phyloP scores from a whole-genome alignment of 2,888 invertebrate species.

The Bugulina stolonifera region DNA sequence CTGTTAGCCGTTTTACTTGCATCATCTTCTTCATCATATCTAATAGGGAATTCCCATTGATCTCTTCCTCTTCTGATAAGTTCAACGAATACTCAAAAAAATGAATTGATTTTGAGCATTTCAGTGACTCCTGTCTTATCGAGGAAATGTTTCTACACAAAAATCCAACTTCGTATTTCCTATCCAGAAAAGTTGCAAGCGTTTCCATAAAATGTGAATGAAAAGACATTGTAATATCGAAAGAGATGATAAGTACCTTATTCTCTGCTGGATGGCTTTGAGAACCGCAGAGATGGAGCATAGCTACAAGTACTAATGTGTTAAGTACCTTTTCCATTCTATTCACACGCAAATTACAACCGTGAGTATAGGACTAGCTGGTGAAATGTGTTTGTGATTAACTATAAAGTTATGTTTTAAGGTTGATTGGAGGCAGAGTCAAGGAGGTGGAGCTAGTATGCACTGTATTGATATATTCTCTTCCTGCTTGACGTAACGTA shows the following conservation, averaged over 20 bases:
- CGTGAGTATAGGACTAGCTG: too few relatives aligned
- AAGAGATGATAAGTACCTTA: neutral
- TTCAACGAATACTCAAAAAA: neutral
- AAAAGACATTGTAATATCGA: neutral
- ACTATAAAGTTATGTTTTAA: too few relatives aligned
- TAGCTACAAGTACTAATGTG: too few relatives aligned
- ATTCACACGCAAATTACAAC: too few relatives aligned
- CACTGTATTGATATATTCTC: too few relatives aligned
- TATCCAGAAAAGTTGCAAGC: neutral
- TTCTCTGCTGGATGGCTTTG: too few relatives aligned
- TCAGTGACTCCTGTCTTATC: neutral
- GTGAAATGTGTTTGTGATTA: too few relatives aligned
- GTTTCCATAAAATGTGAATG: slow-evolving; percentile 22
- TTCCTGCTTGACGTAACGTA: too few relatives aligned
- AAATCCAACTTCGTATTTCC: neutral
- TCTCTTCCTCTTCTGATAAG: neutral
- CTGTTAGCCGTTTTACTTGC: neutral
- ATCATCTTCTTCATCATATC: neutral
- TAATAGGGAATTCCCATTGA: neutral
- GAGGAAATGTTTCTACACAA: neutral
- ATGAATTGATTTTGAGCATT: neutral
- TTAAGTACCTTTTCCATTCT: too few relatives aligned
- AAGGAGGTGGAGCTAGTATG: too few relatives aligned
- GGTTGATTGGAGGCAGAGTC: too few relatives aligned
- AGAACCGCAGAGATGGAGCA: too few relatives aligned